phyloP scores from a whole-genome alignment of 2,113 vertebrate genomes.

The Salvelinus sp. region DNA sequence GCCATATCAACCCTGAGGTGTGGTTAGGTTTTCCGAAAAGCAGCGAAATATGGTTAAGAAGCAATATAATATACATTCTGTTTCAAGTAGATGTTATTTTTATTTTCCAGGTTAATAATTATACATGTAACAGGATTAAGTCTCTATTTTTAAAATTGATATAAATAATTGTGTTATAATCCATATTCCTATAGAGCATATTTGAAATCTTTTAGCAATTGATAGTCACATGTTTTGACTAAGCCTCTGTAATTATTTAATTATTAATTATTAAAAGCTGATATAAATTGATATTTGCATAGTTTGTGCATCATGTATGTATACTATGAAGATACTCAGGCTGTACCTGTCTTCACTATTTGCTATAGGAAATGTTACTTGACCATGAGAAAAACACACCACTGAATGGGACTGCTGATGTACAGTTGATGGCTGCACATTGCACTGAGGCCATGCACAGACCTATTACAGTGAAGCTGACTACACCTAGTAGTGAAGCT shows the following conservation, averaged over 20 bases:
- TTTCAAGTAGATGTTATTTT: conserved; percentile 27
- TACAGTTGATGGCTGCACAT: conserved; percentile 72
- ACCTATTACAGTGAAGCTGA: conserved; percentile 32
- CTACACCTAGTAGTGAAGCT: not conserved
- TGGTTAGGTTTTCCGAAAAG: conserved; percentile 57
- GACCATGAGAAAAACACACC: conserved; percentile 42
- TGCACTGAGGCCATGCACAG: conserved; percentile 76
- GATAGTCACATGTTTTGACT: conserved; percentile 52
- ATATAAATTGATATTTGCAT: conserved; percentile 35
- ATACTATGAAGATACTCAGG: conserved; percentile 64
- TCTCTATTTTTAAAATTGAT: conserved; percentile 33
- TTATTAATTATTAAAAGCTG: conserved; percentile 26
- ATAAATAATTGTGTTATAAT: conserved; percentile 29
- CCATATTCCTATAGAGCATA: conserved; percentile 51
- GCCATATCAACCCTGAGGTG: conserved; percentile 24
- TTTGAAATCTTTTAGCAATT: conserved; percentile 49
- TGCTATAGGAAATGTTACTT: not conserved
- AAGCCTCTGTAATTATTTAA: conserved; percentile 43
- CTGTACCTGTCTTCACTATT: conserved; percentile 64
- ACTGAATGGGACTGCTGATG: conserved; percentile 81
- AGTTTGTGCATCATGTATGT: conserved; percentile 48
- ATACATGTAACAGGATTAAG: conserved; percentile 37
- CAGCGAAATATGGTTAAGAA: conserved; percentile 50
- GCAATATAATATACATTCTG: conserved; percentile 58
- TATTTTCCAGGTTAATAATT: conserved; percentile 1